Base-by-base conservation (phyloP, 2,888 invertebrate genomes). In the Netelia melanura region DNA sequence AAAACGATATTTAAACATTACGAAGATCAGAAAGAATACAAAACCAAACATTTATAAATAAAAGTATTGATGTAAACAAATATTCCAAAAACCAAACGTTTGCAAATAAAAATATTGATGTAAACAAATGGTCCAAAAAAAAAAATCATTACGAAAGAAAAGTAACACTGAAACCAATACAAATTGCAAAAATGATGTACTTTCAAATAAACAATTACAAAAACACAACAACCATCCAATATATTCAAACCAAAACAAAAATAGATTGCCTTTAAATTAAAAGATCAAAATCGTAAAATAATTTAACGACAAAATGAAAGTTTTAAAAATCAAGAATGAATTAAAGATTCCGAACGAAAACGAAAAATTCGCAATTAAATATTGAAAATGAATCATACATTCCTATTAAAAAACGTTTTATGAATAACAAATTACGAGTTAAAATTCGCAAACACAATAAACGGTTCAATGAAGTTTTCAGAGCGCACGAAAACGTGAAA, bases 141-240 rank as follows among this genome's bases (percentile, higher is more conserved):
- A n/a, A n/a, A n/a, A n/a, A n/a, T n/a, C n/a, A n/a, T n/a, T n/a
- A n/a, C n/a, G n/a, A n/a, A n/a, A n/a, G n/a, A n/a, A n/a, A n/a
- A n/a, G n/a, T n/a, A n/a, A n/a, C n/a, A n/a, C n/a, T n/a, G n/a
- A n/a, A n/a, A n/a, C n/a, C n/a, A n/a, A n/a, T n/a, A n/a, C n/a
- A n/a, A n/a, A 62, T 14, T 30, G 62, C 23, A 62, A 9, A 10
- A 62, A 11, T 23, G 11, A 62, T 25, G n/a, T 5, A 62, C 62
- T 62, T 30, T 25, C 23, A 62, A 25, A 62, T 62, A 62, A 23
- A 62, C 62, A 62, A 3, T 62, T 30, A 62, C 62, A 62, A 30
- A 62, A n/a, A n/a, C n/a, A n/a, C n/a, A n/a, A n/a, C n/a, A 25
- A 11, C 23, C 2, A 62, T 14, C n/a, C 6, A 11, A 62, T 25